Evolutionary conservation across 37 sponge, comb jelly and placozoan species (phyloP).

Genomic region (Ianthella basta): DNA sequence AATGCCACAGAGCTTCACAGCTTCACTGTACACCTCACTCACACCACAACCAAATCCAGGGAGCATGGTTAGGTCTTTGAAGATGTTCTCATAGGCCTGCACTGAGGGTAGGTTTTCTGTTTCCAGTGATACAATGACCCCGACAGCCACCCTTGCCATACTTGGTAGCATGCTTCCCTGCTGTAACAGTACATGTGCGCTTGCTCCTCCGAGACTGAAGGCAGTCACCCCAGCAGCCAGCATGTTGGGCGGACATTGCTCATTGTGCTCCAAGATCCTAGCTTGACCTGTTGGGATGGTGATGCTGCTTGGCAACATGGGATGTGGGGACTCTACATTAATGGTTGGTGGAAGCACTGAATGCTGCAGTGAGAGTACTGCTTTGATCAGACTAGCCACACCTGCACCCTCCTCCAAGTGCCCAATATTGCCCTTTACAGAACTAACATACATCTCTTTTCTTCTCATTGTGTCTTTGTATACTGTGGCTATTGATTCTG

Average conservation of each 20-base stretch:
- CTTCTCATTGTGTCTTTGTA: constrained; percentile 4
- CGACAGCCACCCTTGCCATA: constrained; percentile 16
- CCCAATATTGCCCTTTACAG: constrained; percentile 78
- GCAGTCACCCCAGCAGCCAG: constrained; percentile 37
- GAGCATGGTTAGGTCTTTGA: neutral
- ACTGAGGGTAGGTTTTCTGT: neutral
- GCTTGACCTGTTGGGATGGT: constrained; percentile 18
- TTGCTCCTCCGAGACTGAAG: constrained; percentile 53
- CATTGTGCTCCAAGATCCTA: neutral
- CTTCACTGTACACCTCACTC: neutral
- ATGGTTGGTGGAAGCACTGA: constrained; percentile 34
- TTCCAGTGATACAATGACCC: constrained; percentile 25
- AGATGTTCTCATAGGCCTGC: neutral
- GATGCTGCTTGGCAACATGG: constrained; percentile 2
- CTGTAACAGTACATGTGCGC: constrained; percentile 35
- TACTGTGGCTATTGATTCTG: constrained; percentile 46
- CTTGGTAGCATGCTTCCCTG: constrained; percentile 35
- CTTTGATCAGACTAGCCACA: constrained; percentile 67
- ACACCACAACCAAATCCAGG: neutral
- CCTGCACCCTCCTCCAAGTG: constrained; percentile 76
- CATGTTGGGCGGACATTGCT: neutral
- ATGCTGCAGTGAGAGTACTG: constrained; percentile 62
- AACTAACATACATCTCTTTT: constrained; percentile 43
- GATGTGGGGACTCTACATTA: constrained; percentile 1
- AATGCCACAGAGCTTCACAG: neutral